A percentile compares a stretch with the other conserved stretches of the same genome.
phyloP scores from a whole-genome alignment of 2,797 vertebrate genomes.

The Arctocebus calabarensis region DNA sequence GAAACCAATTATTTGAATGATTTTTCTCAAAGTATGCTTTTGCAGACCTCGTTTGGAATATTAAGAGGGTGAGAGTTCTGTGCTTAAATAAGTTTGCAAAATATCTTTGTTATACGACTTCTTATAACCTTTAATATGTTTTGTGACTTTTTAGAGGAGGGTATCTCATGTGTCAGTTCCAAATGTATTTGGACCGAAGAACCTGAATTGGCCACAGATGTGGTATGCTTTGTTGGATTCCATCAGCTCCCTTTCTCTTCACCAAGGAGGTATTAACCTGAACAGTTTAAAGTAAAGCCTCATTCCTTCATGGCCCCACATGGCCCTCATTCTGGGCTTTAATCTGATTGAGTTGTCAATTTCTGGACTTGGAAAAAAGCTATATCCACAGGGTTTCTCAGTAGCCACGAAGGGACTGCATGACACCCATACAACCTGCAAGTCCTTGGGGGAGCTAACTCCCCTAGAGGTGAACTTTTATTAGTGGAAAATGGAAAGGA shows the following conservation, averaged over 20 bases:
- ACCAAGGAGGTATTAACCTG: not conserved
- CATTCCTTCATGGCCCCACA: not conserved
- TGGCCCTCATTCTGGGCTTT: not conserved
- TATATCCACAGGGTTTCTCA: not conserved
- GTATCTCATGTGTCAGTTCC: not conserved
- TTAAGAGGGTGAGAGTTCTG: not conserved
- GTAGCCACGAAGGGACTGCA: not conserved
- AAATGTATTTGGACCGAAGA: not conserved
- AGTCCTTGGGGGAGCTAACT: not conserved
- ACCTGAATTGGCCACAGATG: not conserved
- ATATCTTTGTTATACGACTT: not conserved
- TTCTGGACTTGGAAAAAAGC: not conserved
- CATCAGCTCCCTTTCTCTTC: fast-evolving
- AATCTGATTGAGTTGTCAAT: not conserved
- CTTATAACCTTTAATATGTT: not conserved
- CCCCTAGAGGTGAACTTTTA: not conserved
- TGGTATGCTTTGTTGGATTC: not conserved
- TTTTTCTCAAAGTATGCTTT: not conserved
- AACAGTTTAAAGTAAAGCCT: no score
- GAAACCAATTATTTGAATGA: not conserved
- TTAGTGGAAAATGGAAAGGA: not conserved
- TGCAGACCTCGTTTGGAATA: not conserved
- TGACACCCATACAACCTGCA: not conserved
- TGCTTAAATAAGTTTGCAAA: not conserved
- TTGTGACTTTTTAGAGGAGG: not conserved